Evolutionary conservation across 1,140 invertebrate species (phyloP).

Genomic region (Diorhabda sublineata): DNA sequence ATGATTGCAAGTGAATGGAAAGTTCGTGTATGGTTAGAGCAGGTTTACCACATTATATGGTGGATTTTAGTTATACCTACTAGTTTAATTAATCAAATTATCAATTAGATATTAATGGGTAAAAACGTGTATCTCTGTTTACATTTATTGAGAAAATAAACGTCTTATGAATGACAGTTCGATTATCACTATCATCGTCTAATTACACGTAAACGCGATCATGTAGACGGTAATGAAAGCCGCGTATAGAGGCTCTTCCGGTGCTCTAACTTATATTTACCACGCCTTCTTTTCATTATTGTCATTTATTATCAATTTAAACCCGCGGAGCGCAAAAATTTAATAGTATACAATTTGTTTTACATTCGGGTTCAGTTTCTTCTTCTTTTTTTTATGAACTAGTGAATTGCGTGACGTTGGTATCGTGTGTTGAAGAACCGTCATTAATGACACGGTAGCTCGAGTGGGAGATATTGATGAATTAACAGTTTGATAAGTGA

Average conservation of each 20-base stretch:
- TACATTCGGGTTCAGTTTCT: conserved; percentile 33
- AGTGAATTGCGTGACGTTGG: conserved; percentile 27
- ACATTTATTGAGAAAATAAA: no score
- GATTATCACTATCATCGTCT: conserved; percentile 3
- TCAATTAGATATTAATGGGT: no score
- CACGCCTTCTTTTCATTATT: conserved; percentile 45
- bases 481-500: conserved; percentile 20
- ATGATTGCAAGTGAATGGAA: no score
- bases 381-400: conserved; percentile 11
- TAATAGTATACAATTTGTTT: conserved; percentile 46
- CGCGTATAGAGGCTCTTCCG: conserved; percentile 38
- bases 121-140: no score
- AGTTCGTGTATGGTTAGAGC: no score
- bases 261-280: conserved; percentile 33
- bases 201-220: conserved; percentile 17
- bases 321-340: conserved; percentile 44
- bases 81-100: no score
- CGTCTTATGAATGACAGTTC: not conserved
- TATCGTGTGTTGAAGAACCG: conserved; percentile 24
- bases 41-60: no score
- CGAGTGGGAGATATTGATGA: conserved; percentile 26
- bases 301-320: conserved; percentile 47
- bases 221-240: conserved; percentile 20
- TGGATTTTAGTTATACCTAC: no score
- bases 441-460: conserved; percentile 19